Evolutionary conservation across 2,113 vertebrate genomes (phyloP).

Genomic region (Excalfactoria chinensis): DNA sequence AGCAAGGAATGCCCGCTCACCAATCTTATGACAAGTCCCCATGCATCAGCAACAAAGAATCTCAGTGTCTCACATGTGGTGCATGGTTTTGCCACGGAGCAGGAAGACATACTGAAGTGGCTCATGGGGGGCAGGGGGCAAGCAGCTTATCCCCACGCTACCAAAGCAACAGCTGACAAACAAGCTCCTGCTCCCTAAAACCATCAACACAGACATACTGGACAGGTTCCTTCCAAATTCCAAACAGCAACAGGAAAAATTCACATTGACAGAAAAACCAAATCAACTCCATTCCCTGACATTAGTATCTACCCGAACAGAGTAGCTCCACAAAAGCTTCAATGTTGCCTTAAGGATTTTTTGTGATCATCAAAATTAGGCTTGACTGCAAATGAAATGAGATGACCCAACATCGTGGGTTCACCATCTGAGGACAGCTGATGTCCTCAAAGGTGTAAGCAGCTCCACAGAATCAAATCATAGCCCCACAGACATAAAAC

Average conservation of each 20-base stretch:
- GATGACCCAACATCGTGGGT: not conserved
- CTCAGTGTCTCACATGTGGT: fast-evolving
- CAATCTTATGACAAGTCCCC: not conserved
- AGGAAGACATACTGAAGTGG: not conserved
- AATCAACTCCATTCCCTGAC: not conserved
- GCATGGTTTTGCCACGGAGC: fast-evolving
- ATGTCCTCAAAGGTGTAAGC: not conserved
- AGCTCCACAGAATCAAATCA: not conserved
- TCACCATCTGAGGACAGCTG: not conserved
- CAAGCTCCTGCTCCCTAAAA: not conserved
- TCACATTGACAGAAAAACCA: not conserved
- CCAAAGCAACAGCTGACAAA: not conserved
- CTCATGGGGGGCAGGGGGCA: not conserved
- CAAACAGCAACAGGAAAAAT: not conserved
- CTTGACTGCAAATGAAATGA: not conserved
- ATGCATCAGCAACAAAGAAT: not conserved
- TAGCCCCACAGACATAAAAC: not conserved
- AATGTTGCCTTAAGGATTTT: not conserved
- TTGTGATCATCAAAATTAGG: not conserved
- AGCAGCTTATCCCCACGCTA: not conserved
- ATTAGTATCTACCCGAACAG: not conserved
- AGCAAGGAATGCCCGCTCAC: not conserved
- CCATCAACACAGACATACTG: not conserved
- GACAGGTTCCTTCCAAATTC: not conserved
- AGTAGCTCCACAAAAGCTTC: not conserved